Evolutionary conservation across 2,113 vertebrate species (phyloP).

Genomic region (Leptodactylus fuscus): DNA sequence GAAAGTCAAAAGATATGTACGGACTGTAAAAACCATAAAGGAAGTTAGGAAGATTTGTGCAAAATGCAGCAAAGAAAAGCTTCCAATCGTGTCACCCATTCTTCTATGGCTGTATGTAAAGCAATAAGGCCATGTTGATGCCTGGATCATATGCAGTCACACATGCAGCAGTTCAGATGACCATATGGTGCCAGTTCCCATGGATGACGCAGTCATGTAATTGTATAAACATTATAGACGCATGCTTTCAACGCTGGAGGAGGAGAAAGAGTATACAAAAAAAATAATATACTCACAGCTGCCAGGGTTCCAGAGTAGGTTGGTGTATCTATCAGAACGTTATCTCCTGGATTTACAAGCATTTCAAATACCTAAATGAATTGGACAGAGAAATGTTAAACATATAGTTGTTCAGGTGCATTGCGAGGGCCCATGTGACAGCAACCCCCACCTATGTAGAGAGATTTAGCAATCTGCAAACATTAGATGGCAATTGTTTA

Average conservation of each 20-base stretch:
- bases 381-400: background rate
- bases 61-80: too few relatives aligned
- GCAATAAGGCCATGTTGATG: background rate
- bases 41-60: too few relatives aligned
- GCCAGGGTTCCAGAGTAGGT: constrained; percentile 87
- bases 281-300: constrained; percentile 74
- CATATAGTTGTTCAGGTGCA: background rate
- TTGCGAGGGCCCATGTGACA: background rate
- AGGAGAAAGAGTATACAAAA: background rate
- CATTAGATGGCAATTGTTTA: too few relatives aligned
- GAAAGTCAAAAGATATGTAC: too few relatives aligned
- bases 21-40: too few relatives aligned
- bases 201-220: background rate
- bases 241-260: background rate
- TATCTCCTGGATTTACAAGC: constrained; percentile 90
- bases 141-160: background rate
- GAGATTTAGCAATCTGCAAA: too few relatives aligned
- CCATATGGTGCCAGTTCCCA: background rate
- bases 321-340: constrained; percentile 86
- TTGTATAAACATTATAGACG: background rate
- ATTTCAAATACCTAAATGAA: constrained; percentile 90
- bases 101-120: background rate
- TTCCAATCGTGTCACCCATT: too few relatives aligned
- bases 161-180: background rate
- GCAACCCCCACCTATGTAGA: too few relatives aligned